phyloP scores from a whole-genome alignment of 2,888 invertebrate genomes.

The Tricholauxania praeusta region DNA sequence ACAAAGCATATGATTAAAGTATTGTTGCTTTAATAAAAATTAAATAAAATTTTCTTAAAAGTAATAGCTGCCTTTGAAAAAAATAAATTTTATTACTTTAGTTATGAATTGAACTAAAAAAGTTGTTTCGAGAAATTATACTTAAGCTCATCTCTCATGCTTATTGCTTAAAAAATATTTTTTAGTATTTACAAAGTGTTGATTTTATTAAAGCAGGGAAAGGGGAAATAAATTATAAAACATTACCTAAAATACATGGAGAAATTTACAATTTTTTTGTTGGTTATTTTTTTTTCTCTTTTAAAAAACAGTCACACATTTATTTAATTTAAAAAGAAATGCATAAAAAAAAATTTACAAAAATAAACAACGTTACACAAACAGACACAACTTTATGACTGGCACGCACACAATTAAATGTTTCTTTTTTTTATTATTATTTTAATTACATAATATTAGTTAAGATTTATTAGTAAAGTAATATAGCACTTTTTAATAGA shows the following conservation, averaged over 20 bases:
- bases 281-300: neutral
- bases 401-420: slow-evolving; percentile 10
- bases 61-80: no score
- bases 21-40: no score
- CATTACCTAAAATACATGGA: slow-evolving; percentile 33
- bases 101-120: no score
- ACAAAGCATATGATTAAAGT: no score
- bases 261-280: slow-evolving; percentile 14
- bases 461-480: slow-evolving; percentile 38
- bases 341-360: slow-evolving; percentile 18
- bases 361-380: slow-evolving; percentile 1
- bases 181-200: slow-evolving; percentile 40
- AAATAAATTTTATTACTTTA: no score
- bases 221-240: slow-evolving; percentile 41
- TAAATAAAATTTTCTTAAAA: no score
- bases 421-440: slow-evolving; percentile 16
- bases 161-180: neutral
- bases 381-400: slow-evolving; percentile 8
- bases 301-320: slow-evolving; percentile 12
- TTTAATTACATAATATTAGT: slow-evolving; percentile 10
- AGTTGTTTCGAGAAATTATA: no score
- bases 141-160: no score
- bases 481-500: slow-evolving; percentile 40
- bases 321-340: neutral
- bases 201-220: slow-evolving; percentile 39